Evolutionary conservation across 2,797 vertebrate species (phyloP).

Genomic region (Paramormyrops hopkinsi): DNA sequence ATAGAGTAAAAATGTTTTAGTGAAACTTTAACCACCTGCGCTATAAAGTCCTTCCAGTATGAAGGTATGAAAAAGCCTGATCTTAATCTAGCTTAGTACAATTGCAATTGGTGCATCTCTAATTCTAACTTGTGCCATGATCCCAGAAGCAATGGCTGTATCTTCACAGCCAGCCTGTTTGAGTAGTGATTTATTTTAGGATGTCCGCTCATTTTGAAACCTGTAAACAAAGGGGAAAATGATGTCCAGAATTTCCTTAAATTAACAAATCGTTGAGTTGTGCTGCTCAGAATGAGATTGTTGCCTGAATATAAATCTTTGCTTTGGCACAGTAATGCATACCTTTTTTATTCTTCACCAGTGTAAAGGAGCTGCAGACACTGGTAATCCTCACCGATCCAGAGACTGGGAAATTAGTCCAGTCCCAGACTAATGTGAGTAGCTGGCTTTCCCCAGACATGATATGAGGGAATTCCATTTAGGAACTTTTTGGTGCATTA

Average conservation of each 20-base stretch:
- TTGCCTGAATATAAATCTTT: neutral
- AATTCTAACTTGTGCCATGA: neutral
- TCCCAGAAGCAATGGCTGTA: neutral
- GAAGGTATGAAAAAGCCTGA: neutral
- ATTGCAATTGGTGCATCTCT: neutral
- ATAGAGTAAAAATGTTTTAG: neutral
- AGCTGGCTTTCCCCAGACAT: neutral
- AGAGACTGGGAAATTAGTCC: constrained; percentile 48
- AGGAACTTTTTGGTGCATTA: neutral
- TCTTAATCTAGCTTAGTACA: neutral
- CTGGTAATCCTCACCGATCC: constrained; percentile 54
- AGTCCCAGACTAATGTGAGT: constrained; percentile 39
- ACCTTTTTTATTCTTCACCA: constrained; percentile 34
- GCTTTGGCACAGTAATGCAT: neutral
- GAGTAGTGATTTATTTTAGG: neutral
- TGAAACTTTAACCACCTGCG: neutral
- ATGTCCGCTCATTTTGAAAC: neutral
- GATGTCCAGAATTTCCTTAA: neutral
- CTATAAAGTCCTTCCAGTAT: neutral
- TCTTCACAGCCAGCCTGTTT: neutral
- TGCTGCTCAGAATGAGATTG: neutral
- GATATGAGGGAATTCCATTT: neutral
- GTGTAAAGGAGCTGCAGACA: constrained; percentile 48
- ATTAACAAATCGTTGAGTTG: neutral
- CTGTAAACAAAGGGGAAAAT: neutral